These are phyloP conservation scores for Leptura quadrifasciata DNA, from an alignment of 2,888 invertebrate genomes.

Conservation along the genomic window DNA sequence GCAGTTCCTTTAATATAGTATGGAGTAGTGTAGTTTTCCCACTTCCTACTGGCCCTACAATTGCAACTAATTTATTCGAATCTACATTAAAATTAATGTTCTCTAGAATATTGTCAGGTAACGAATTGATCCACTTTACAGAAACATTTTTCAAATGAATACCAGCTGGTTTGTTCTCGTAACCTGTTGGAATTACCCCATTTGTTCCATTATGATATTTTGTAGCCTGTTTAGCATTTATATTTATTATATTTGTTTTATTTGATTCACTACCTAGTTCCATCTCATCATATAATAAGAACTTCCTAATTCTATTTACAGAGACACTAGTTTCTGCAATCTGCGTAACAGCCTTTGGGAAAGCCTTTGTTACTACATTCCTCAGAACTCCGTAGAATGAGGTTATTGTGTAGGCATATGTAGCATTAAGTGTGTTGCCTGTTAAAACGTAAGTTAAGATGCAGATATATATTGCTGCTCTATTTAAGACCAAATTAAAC, in stretches of 20 bases:
- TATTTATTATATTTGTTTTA: neutral
- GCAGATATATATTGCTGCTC: conserved; percentile 88
- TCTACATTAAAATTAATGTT: neutral
- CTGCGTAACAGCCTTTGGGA: conserved; percentile 79
- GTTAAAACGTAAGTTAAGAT: conserved; percentile 84
- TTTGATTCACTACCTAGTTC: neutral
- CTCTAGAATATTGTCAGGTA: neutral
- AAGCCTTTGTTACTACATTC: conserved; percentile 79
- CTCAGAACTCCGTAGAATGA: conserved; percentile 86
- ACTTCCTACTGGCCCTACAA: neutral
- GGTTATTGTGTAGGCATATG: conserved; percentile 84
- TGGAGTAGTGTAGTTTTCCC: neutral
- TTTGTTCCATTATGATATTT: neutral
- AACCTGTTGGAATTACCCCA: neutral
- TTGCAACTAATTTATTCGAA: neutral
- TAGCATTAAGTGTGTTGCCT: conserved; percentile 76
- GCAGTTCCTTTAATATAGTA: neutral
- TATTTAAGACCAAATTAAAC: conserved; percentile 85
- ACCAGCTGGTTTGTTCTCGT: neutral
- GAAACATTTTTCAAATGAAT: neutral
- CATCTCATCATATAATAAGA: conserved; percentile 39
- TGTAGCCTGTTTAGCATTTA: neutral
- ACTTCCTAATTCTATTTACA: conserved; percentile 73
- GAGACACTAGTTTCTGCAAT: conserved; percentile 78
- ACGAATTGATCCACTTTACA: neutral